phyloP scores from a whole-genome alignment of 2,797 vertebrate species.

The Phalanger gymnotis region DNA sequence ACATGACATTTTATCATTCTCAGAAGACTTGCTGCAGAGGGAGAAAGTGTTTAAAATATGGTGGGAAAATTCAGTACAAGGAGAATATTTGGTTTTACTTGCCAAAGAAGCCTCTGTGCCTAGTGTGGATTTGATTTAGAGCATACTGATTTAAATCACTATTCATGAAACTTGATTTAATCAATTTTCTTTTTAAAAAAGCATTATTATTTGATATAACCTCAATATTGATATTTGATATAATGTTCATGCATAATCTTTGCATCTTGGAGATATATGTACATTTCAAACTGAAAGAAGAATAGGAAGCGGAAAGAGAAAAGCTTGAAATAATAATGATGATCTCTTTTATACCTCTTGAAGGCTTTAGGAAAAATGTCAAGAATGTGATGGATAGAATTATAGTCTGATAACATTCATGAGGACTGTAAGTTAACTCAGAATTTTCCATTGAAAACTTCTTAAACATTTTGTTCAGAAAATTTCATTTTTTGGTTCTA shows the following conservation, averaged over 20 bases:
- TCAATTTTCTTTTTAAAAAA: conserved; percentile 64
- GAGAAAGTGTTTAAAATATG: not conserved
- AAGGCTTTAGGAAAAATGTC: conserved; percentile 50
- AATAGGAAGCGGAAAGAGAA: conserved; percentile 61
- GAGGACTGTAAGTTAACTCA: conserved; percentile 13
- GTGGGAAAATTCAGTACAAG: conserved; percentile 50
- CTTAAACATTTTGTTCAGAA: conserved; percentile 15
- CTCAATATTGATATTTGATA: conserved; percentile 65
- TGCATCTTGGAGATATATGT: conserved; percentile 66
- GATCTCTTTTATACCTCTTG: conserved; percentile 44
- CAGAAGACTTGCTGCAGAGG: not conserved
- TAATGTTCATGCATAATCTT: conserved; percentile 69
- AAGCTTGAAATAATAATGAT: conserved; percentile 58
- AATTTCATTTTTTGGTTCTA: conserved; percentile 21
- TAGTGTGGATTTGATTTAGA: conserved; percentile 66
- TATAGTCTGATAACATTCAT: not conserved
- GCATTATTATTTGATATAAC: conserved; percentile 66
- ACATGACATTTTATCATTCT: not conserved
- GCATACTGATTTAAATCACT: conserved; percentile 65
- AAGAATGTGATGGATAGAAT: conserved; percentile 5
- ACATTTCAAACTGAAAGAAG: conserved; percentile 68
- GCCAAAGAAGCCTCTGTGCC: conserved; percentile 16
- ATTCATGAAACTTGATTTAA: conserved; percentile 62
- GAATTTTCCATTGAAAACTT: not conserved
- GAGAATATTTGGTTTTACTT: conserved; percentile 53